Percentiles rank a stretch among this genome's conserved stretches.
Conservation (phyloP, 1,140 invertebrate species). For the Drosophila kurseongensis region DNA sequence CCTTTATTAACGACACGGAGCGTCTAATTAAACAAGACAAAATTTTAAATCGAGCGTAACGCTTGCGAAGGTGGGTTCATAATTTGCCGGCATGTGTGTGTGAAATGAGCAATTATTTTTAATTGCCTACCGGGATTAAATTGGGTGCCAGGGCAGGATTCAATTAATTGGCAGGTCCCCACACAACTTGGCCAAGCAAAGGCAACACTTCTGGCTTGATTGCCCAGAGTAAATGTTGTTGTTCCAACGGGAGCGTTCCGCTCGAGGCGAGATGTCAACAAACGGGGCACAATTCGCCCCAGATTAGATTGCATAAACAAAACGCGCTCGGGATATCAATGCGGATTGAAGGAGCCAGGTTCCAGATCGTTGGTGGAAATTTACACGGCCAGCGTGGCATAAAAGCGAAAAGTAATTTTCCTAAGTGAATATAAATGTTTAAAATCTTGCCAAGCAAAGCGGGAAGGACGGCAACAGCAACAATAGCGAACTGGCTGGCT, state of each 20-base stretch:
- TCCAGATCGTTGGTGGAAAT: constrained; percentile 63
- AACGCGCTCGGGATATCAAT: constrained; percentile 47
- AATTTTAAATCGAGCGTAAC: constrained; percentile 44
- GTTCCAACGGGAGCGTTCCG: constrained; percentile 21
- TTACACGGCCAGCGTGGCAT: constrained; percentile 70
- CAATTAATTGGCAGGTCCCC: constrained; percentile 61
- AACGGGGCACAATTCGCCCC: constrained; percentile 17
- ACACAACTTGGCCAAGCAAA: constrained; percentile 4
- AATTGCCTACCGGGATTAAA: constrained; percentile 62
- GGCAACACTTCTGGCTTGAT: constrained; percentile 32
- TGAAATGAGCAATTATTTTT: constrained; percentile 78
- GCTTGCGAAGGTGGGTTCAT: constrained; percentile 46
- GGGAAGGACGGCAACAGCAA: constrained; percentile 15
- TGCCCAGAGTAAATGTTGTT: constrained; percentile 9
- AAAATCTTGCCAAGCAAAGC: constrained; percentile 55
- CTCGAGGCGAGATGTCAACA: constrained; percentile 67
- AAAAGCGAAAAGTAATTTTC: constrained; percentile 81
- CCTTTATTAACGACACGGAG: constrained; percentile 75
- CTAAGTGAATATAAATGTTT: constrained; percentile 83
- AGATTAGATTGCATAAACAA: constrained; percentile 77
- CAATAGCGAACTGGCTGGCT: constrained; percentile 11
- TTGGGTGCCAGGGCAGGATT: constrained; percentile 50
- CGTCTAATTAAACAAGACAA: constrained; percentile 78
- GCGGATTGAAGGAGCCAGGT: constrained; percentile 48
- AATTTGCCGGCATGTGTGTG: constrained; percentile 48